These are phyloP conservation scores for Scaptomyza pallida DNA, from an alignment of 1,140 invertebrate genomes.

Conservation along the genomic window DNA sequence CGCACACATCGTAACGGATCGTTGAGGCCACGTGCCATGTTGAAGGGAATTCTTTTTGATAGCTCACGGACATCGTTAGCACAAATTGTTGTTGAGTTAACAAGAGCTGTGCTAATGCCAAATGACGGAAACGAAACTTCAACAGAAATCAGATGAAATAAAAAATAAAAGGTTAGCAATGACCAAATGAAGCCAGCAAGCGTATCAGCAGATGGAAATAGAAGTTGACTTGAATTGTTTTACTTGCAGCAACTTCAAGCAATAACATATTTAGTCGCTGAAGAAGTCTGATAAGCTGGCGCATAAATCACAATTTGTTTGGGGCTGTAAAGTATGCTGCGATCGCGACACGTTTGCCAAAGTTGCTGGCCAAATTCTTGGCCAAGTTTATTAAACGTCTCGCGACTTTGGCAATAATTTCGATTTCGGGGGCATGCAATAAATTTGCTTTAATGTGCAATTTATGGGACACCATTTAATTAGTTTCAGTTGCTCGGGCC, in stretches of 20 bases:
- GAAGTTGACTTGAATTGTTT: constrained; percentile 7
- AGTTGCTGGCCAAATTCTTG: constrained; percentile 26
- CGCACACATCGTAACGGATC: constrained; percentile 35
- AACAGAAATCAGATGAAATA: constrained; percentile 46
- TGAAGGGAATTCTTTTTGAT: constrained; percentile 38
- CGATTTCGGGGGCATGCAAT: constrained; percentile 77
- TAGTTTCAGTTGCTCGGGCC: constrained; percentile 71
- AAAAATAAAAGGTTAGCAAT: constrained; percentile 19
- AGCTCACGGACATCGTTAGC: constrained; percentile 76
- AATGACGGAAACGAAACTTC: constrained; percentile 24
- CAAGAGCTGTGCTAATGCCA: constrained; percentile 37
- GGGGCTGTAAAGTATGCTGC: constrained; percentile 47
- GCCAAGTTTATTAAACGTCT: constrained; percentile 81
- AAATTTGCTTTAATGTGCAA: constrained; percentile 84
- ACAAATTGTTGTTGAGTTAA: constrained; percentile 68
- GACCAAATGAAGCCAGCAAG: constrained; percentile 13
- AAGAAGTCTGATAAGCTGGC: constrained; percentile 13
- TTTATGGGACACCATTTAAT: constrained; percentile 84
- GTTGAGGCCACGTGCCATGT: constrained; percentile 55
- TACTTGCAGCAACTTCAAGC: neutral
- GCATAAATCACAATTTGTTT: constrained; percentile 66
- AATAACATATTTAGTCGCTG: neutral
- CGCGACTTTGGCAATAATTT: constrained; percentile 81
- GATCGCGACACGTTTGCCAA: constrained; percentile 74
- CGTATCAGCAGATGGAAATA: neutral